Base-by-base conservation (phyloP, 1,140 invertebrate genomes). In the Drosophila pallidifrons region DNA sequence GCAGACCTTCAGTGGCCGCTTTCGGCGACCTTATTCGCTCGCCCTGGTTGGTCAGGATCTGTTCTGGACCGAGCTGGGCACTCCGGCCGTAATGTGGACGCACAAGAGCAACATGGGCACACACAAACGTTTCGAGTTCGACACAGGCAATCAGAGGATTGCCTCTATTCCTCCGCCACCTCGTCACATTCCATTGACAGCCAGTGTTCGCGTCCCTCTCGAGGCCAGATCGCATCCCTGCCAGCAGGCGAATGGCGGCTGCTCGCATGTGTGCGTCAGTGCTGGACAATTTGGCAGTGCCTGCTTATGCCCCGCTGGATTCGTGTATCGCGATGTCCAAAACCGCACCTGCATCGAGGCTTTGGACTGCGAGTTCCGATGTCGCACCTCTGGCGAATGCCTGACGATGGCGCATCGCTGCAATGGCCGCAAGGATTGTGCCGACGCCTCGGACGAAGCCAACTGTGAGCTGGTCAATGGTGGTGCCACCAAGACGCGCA, bases 231-330 rank as follows among this genome's bases (percentile, higher is more conserved):
- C 91, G 3, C 95, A 96, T 88, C 93, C 94, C 0, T 96, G 96
- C 82, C 93, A 93, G 38, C 87, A 91, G 13, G 92, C 94, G 15
- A 96, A 96, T 79, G 95, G 96, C 20, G 94, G 95, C 10, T 98
- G 96, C 82, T 95, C 95, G 11, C 95, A 97, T 87, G 89, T 96
- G 8, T 98, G 97, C 69, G 93, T 95, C 0, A 93, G 86, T 49
- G 70, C 73, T 20, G 74, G 81, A 3, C 73, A 76, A 20, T 73
- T 61, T 79, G 55, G 7, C 2, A 63, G 91, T 77, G 75, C 93
- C 1, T 96, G 96, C 70, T 91, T 94, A 0, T 97, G 96, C 81
- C 95, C 96, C 0, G 74, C 93, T 0, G 94, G 94, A 0, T 93
- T 94, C 71, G 79, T 93, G 1, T 86, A 95, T 16, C 80, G 76